phyloP scores from a whole-genome alignment of 2,888 invertebrate genomes.

The Zelleria hepariella region DNA sequence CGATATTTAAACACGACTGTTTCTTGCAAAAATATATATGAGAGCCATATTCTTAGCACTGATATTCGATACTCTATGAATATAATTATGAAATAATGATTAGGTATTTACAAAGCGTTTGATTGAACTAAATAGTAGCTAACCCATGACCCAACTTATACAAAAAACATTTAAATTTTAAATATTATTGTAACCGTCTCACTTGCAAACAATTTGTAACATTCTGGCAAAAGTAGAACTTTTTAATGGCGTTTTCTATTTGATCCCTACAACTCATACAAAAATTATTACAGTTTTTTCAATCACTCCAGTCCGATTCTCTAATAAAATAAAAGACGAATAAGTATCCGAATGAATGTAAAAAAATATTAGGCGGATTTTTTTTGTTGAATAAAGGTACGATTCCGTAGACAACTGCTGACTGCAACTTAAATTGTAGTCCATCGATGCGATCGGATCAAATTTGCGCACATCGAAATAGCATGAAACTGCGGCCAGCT shows the following conservation, averaged over 20 bases:
- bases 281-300: background rate
- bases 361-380: slow-evolving; percentile 1
- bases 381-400: too few relatives aligned
- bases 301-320: background rate
- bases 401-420: too few relatives aligned
- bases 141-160: slow-evolving; percentile 24
- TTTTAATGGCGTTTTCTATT: background rate
- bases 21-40: background rate
- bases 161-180: slow-evolving; percentile 7
- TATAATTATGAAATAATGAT: slow-evolving; percentile 13
- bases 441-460: too few relatives aligned
- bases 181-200: background rate
- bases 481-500: too few relatives aligned
- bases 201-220: background rate
- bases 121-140: slow-evolving; percentile 17
- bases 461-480: too few relatives aligned
- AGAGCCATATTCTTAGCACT: background rate
- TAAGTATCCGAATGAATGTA: too few relatives aligned
- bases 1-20: background rate
- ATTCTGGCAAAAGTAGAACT: background rate
- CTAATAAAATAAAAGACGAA: background rate
- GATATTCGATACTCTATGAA: background rate
- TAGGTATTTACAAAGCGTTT: slow-evolving; percentile 20
- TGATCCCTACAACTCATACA: background rate
- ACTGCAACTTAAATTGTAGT: too few relatives aligned